Evolutionary conservation across 2,888 invertebrate species (phyloP).

Genomic region (Cotesia congregata): DNA sequence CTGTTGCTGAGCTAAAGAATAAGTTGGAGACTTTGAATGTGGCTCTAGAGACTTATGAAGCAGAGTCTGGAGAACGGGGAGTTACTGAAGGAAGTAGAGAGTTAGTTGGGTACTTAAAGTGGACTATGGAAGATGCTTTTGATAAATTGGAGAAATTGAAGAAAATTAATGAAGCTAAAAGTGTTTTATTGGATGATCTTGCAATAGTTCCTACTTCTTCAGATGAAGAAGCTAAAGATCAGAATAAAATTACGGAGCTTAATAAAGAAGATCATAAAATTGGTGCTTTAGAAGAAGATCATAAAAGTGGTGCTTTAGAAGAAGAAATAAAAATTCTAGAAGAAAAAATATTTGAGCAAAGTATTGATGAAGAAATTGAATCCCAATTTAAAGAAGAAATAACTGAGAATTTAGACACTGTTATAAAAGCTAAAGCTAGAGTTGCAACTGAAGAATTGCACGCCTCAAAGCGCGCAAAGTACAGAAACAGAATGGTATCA

Average conservation of each 20-base stretch:
- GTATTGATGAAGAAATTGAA: not conserved
- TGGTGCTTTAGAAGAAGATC: not conserved
- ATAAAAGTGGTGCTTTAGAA: not conserved
- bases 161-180: not conserved
- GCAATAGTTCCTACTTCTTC: not conserved
- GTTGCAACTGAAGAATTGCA: not conserved
- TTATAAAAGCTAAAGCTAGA: constrained; percentile 13
- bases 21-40: constrained; percentile 58
- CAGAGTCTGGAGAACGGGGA: constrained; percentile 47
- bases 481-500: constrained; percentile 8
- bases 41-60: constrained; percentile 61
- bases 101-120: constrained; percentile 43
- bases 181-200: not conserved
- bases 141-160: constrained; percentile 43
- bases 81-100: constrained; percentile 55
- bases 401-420: not conserved
- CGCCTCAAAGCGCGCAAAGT: constrained; percentile 12
- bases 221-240: not conserved
- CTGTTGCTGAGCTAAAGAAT: constrained; percentile 58
- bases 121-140: constrained; percentile 45
- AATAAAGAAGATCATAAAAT: not conserved
- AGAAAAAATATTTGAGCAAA: not conserved
- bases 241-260: not conserved
- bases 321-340: not conserved
- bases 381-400: not conserved